Evolutionary conservation across 2,113 vertebrate species (phyloP).

Genomic region (Chionomys nivalis): DNA sequence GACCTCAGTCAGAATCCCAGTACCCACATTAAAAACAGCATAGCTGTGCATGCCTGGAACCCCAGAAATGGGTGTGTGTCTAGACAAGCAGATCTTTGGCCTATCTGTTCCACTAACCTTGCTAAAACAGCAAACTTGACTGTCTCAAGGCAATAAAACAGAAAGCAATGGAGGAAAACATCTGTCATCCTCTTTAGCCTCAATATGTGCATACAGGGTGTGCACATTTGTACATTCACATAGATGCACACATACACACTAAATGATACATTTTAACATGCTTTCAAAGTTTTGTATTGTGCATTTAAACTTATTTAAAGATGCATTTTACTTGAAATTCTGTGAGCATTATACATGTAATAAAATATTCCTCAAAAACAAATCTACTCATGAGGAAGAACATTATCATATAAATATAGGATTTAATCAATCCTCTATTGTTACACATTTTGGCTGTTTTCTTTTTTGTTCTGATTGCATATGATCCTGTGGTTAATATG

Average conservation of each 20-base stretch:
- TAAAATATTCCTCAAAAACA: constrained; percentile 32
- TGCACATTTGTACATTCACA: not conserved
- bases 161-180: not conserved
- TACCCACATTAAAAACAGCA: not conserved
- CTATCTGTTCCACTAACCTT: not conserved
- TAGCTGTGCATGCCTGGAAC: no score
- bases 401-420: not conserved
- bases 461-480: not conserved
- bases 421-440: not conserved
- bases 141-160: not conserved
- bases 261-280: not conserved
- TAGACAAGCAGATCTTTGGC: not conserved
- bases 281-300: not conserved
- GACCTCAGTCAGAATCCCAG: not conserved
- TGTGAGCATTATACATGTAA: not conserved
- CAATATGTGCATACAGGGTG: not conserved
- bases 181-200: not conserved
- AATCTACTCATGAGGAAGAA: constrained; percentile 4
- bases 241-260: not conserved
- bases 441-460: constrained; percentile 29
- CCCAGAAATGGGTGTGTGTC: not conserved
- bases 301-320: constrained; percentile 22
- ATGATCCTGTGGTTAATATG: not conserved
- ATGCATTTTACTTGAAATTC: constrained; percentile 39
- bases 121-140: not conserved